Evolutionary conservation across 2,888 invertebrate species (phyloP).

Genomic region (Acleris emargana): DNA sequence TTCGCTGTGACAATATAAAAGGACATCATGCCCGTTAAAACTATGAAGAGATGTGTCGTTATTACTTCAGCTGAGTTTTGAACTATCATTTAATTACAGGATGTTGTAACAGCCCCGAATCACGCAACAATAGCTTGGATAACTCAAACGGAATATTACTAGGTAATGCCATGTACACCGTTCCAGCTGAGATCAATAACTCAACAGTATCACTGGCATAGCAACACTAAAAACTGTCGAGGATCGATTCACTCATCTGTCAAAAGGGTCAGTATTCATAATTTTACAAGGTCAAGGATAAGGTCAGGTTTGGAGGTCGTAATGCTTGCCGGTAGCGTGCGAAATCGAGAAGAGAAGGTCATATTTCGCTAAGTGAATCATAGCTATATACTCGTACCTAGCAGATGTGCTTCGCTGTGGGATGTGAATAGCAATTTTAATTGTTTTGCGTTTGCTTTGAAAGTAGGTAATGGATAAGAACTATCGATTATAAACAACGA

Average conservation of each 20-base stretch:
- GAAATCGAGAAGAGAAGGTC: conserved; percentile 35
- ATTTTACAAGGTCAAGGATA: conserved; percentile 49
- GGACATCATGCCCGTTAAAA: neutral
- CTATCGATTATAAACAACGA: too few relatives aligned
- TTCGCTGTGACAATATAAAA: conserved; percentile 1
- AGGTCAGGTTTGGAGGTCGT: conserved; percentile 21
- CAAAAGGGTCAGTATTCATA: conserved; percentile 47
- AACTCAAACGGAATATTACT: neutral
- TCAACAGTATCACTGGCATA: neutral
- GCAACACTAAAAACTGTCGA: neutral
- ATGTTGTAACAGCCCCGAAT: conserved; percentile 6
- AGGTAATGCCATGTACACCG: neutral
- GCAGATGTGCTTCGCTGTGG: too few relatives aligned
- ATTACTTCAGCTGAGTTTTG: neutral
- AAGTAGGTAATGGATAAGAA: neutral
- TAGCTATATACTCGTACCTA: too few relatives aligned
- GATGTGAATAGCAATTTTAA: too few relatives aligned
- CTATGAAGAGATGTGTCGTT: conserved; percentile 4
- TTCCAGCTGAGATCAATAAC: conserved; percentile 17
- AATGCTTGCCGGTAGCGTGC: conserved; percentile 32
- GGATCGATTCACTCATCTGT: conserved; percentile 34
- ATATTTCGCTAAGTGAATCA: conserved; percentile 11
- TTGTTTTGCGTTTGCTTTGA: neutral
- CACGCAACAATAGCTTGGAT: conserved; percentile 15
- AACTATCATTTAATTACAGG: conserved; percentile 8